Evolutionary conservation across 2,888 invertebrate genomes (phyloP), one percentile per base, ranked within the genome.

Genomic region (Lasioglossum oenotherae): DNA sequence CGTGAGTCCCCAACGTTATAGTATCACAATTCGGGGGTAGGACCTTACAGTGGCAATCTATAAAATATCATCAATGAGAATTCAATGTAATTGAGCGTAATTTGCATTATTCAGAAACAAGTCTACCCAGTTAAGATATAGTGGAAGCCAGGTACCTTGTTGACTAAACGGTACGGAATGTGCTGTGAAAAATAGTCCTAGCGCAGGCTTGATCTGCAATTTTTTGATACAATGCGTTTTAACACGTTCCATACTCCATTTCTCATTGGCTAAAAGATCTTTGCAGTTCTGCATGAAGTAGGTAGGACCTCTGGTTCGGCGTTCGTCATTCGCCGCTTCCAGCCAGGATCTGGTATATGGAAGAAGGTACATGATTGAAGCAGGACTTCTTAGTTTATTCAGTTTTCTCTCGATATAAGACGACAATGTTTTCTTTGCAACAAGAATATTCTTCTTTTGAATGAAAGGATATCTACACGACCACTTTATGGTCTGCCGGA

Each of bases 281-380:
- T 46, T 60, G 12, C 57, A 72, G 35, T 2, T 14, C 8, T 78
- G 19, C 35, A 67, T 57, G 2, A 92, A 86, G 31, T 81, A 80
- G 27, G 87, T 73, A 44, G 86, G 82, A 8, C 87, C 81, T 74
- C 93, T 88, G 10, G 81, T 84, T 69, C 83, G 86, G 71, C 89
- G 90, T 78, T 93, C 93, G 49, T 87, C 87, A 38, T 85, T 84
- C 16, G 93, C 93, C 0, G 88, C 93, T 69, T 93, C 93, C 60
- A 79, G 82, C 93, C 93, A 93, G 27, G 87, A 88, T 80, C 93
- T 94, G 67, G 8, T 90, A 92, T 75, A 38, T 27, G 44, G 23
- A 57, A n/a, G n/a, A 64, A 75, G 35, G 44, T 31, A 38, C 31
- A 71, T 35, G 38, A 76, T 76, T 76, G 27, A 4, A 71, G 38